These are phyloP conservation scores for Pangasianodon gigas DNA, from an alignment of 2,113 vertebrate species.

Conservation along the genomic window DNA sequence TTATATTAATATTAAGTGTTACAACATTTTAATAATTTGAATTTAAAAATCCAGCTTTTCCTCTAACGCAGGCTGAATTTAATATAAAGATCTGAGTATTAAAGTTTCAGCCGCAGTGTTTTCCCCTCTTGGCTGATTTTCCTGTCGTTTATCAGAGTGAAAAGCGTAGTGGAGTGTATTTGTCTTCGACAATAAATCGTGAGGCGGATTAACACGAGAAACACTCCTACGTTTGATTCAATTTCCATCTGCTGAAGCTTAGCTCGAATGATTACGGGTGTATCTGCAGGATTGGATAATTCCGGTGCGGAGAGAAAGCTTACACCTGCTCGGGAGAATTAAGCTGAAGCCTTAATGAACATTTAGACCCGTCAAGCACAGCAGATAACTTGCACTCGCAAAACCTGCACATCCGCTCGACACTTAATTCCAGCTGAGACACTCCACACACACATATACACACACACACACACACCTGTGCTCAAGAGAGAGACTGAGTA, in stretches of 20 bases:
- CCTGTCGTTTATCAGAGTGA: not conserved
- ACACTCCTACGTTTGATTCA: conserved; percentile 73
- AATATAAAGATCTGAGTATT: not conserved
- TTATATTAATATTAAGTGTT: not conserved
- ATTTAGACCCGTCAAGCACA: conserved; percentile 78
- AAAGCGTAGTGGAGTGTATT: conserved; percentile 51
- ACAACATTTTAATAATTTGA: no score
- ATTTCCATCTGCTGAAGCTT: conserved; percentile 76
- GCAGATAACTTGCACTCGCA: conserved; percentile 71
- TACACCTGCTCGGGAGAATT: conserved; percentile 82
- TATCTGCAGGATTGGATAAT: conserved; percentile 72
- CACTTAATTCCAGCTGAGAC: conserved; percentile 72
- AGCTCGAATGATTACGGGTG: conserved; percentile 70
- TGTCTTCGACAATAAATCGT: conserved; percentile 64
- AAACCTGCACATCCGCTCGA: conserved; percentile 64
- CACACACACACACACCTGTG: conserved; percentile 48
- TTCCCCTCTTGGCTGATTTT: not conserved
- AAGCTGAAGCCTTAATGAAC: conserved; percentile 74
- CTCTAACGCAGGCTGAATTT: not conserved
- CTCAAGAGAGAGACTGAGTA: not conserved
- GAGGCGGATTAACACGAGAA: conserved; percentile 67
- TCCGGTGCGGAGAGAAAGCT: conserved; percentile 69
- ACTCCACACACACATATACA: not conserved
- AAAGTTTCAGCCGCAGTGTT: not conserved
- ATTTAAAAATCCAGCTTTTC: not conserved